These are phyloP conservation scores for Arnoldichthys spilopterus DNA, from an alignment of 2,797 vertebrate genomes.

Conservation along the genomic window DNA sequence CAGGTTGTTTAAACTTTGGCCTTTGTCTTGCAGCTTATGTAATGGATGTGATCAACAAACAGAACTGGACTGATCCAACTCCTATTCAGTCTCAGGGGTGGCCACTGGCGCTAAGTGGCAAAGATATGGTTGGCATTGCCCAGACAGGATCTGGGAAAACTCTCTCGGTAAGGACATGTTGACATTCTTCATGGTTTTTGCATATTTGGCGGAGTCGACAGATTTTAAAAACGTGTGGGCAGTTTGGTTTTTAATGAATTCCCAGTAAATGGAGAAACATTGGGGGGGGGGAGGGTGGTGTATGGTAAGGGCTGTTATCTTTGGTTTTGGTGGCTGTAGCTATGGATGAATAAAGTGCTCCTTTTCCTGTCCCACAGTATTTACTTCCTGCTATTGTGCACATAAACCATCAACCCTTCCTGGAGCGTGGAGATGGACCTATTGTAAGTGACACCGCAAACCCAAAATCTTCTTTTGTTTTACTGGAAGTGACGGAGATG, in stretches of 20 bases:
- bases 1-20: neutral
- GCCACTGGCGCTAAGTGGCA: slow-evolving; percentile 93
- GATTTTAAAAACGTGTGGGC: too few species aligned
- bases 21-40: slow-evolving; percentile 83
- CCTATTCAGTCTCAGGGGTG: slow-evolving; percentile 97
- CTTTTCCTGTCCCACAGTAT: slow-evolving; percentile 77
- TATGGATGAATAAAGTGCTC: neutral
- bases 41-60: slow-evolving; percentile 94
- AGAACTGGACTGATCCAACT: slow-evolving; percentile 94
- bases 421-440: slow-evolving; percentile 95
- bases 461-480: neutral
- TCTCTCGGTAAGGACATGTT: slow-evolving; percentile 83
- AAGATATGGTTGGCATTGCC: slow-evolving; percentile 98
- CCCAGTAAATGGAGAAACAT: too few species aligned
- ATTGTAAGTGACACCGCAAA: slow-evolving; percentile 84
- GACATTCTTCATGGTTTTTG: neutral
- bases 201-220: neutral
- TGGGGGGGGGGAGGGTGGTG: too few species aligned
- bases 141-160: slow-evolving; percentile 98
- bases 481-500: neutral
- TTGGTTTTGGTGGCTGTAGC: too few species aligned
- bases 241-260: too few species aligned
- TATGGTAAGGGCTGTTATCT: too few species aligned
- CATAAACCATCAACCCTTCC: slow-evolving; percentile 97
- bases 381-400: slow-evolving; percentile 96